A percentile compares a stretch with the other conserved stretches of the same genome.
phyloP scores from a whole-genome alignment of 1,140 invertebrate species.

The Papilio glaucus region DNA sequence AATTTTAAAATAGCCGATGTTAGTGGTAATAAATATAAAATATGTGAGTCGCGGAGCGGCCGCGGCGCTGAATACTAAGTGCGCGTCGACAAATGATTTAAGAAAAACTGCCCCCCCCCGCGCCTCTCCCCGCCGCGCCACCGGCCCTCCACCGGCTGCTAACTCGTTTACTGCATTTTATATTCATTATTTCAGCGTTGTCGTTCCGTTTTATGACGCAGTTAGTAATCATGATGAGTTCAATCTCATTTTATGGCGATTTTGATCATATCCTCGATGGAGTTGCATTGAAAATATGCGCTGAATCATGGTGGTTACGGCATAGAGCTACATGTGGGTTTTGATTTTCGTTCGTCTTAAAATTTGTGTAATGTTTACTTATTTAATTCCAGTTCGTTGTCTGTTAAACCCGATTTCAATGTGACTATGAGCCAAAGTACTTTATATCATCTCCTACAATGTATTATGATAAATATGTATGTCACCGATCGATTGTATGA shows the following conservation, averaged over 20 bases:
- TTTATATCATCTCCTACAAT: too few species aligned
- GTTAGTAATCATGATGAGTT: slow-evolving; percentile 50
- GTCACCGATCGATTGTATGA: too few species aligned
- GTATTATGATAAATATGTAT: too few species aligned
- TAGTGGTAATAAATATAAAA: slow-evolving; percentile 75
- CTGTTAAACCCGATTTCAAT: too few species aligned
- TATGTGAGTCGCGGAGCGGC: slow-evolving; percentile 56
- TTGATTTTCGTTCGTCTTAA: too few species aligned
- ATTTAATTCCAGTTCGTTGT: too few species aligned
- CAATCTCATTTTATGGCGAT: slow-evolving; percentile 37
- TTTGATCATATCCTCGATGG: neutral
- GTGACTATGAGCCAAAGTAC: too few species aligned
- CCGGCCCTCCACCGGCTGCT: slow-evolving; percentile 14
- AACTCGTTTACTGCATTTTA: slow-evolving; percentile 61
- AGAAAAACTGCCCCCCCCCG: slow-evolving; percentile 48
- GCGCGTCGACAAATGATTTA: slow-evolving; percentile 65
- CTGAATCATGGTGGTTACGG: neutral
- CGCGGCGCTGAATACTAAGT: slow-evolving; percentile 63
- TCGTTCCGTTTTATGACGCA: slow-evolving; percentile 52
- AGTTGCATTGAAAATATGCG: neutral
- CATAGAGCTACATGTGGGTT: neutral
- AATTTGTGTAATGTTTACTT: too few species aligned
- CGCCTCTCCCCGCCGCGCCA: slow-evolving; percentile 32
- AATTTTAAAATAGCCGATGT: slow-evolving; percentile 60
- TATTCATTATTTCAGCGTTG: slow-evolving; percentile 62